Evolutionary conservation across 2,797 vertebrate genomes (phyloP).

Genomic region (Chrysocyon brachyurus): DNA sequence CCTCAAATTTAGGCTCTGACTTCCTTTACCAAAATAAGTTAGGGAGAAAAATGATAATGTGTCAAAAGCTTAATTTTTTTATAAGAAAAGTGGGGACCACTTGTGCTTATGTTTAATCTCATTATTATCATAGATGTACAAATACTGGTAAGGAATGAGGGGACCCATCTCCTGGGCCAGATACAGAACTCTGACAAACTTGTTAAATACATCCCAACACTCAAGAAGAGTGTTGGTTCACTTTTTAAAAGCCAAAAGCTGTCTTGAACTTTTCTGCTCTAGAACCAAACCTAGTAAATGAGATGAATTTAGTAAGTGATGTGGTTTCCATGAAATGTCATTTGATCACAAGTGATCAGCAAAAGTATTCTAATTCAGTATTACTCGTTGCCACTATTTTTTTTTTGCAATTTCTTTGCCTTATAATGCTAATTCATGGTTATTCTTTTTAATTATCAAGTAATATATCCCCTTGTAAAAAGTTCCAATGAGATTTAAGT

Average conservation of each 20-base stretch:
- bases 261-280: not conserved
- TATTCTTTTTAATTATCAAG: not conserved
- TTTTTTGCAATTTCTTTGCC: not conserved
- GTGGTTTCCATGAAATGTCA: not conserved
- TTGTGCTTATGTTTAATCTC: not conserved
- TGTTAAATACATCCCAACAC: not conserved
- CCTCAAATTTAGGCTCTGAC: not conserved
- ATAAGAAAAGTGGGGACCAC: not conserved
- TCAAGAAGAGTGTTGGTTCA: not conserved
- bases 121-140: not conserved
- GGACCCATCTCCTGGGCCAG: not conserved
- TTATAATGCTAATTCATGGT: not conserved
- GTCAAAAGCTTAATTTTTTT: not conserved
- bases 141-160: not conserved
- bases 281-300: not conserved
- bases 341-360: not conserved
- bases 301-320: not conserved
- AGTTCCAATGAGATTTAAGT: not conserved
- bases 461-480: not conserved
- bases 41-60: not conserved
- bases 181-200: not conserved
- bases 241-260: not conserved
- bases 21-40: conserved; percentile 50
- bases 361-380: not conserved
- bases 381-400: not conserved